These are phyloP conservation scores for Cassiopea xamachana DNA, from an alignment of 30 jellyfish, hydroid and myxozoan species.

Conservation along the genomic window DNA sequence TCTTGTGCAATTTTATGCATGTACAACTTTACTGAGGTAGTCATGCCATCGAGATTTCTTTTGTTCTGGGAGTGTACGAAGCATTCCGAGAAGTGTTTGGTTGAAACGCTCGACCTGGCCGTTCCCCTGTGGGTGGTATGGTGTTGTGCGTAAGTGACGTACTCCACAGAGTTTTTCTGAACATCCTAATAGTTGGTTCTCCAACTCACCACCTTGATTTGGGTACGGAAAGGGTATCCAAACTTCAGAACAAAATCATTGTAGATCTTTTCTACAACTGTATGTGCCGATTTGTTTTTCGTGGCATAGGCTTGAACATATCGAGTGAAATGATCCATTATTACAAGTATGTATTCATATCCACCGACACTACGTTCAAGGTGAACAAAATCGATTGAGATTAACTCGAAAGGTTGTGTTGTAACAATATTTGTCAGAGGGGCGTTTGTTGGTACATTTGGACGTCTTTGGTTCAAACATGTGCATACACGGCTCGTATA, in stretches of 20 bases:
- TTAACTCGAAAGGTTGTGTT: slow-evolving; percentile 28
- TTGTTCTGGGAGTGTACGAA: slow-evolving; percentile 20
- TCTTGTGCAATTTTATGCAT: slow-evolving; percentile 10
- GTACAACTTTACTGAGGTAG: neutral
- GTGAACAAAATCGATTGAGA: slow-evolving; percentile 37
- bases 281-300: slow-evolving; percentile 15
- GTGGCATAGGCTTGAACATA: slow-evolving; percentile 56
- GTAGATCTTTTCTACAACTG: slow-evolving; percentile 19
- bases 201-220: slow-evolving; percentile 44
- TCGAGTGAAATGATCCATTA: slow-evolving; percentile 41
- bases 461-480: slow-evolving; percentile 19
- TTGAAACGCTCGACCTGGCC: slow-evolving; percentile 21
- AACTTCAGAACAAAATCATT: slow-evolving; percentile 30
- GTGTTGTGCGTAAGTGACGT: slow-evolving; percentile 19
- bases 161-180: neutral
- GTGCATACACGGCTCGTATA: neutral
- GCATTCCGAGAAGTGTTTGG: slow-evolving; percentile 27
- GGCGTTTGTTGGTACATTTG: neutral
- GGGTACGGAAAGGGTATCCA: slow-evolving; percentile 16
- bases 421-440: slow-evolving; percentile 36
- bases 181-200: slow-evolving; percentile 1
- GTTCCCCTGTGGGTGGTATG: slow-evolving; percentile 47
- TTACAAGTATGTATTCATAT: slow-evolving; percentile 37
- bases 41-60: slow-evolving; percentile 28
- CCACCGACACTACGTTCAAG: slow-evolving; percentile 38